Percentiles rank a stretch among this genome's conserved stretches.
phyloP scores from a whole-genome alignment of 1,140 invertebrate species.

The Drosophila nasuta region DNA sequence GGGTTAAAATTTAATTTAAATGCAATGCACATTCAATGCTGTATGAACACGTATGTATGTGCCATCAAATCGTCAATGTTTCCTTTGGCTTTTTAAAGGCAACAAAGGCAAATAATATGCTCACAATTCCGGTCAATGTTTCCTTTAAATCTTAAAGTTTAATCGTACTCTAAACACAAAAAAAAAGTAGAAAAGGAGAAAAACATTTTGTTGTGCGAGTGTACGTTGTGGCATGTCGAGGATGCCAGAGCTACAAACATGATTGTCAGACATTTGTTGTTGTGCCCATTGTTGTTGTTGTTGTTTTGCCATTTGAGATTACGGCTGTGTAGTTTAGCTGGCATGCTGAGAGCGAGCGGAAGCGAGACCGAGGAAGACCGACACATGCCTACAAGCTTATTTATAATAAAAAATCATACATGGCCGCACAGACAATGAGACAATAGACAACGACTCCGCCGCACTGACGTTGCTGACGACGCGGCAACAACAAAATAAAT shows the following conservation, averaged over 20 bases:
- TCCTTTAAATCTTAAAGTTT: slow-evolving; percentile 67
- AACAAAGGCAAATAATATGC: background rate
- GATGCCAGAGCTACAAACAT: slow-evolving; percentile 37
- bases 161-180: slow-evolving; percentile 39
- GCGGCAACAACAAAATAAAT: slow-evolving; percentile 41
- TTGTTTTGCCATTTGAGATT: slow-evolving; percentile 72
- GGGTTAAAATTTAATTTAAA: background rate
- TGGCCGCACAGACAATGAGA: slow-evolving; percentile 79
- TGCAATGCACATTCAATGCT: slow-evolving; percentile 1
- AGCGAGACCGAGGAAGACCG: slow-evolving; percentile 12
- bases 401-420: slow-evolving; percentile 83
- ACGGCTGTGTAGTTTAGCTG: slow-evolving; percentile 75
- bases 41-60: background rate
- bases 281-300: slow-evolving; percentile 4
- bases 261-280: slow-evolving; percentile 42
- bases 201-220: slow-evolving; percentile 8
- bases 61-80: slow-evolving; percentile 2
- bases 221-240: slow-evolving; percentile 31
- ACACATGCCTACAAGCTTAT: slow-evolving; percentile 82
- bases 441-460: slow-evolving; percentile 60
- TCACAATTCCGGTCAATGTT: slow-evolving; percentile 46
- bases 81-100: background rate
- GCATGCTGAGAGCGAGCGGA: slow-evolving; percentile 50
- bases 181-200: background rate
- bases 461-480: slow-evolving; percentile 31